Evolutionary conservation across 2,888 invertebrate species (phyloP).

Genomic region (Calliopum simillimum): DNA sequence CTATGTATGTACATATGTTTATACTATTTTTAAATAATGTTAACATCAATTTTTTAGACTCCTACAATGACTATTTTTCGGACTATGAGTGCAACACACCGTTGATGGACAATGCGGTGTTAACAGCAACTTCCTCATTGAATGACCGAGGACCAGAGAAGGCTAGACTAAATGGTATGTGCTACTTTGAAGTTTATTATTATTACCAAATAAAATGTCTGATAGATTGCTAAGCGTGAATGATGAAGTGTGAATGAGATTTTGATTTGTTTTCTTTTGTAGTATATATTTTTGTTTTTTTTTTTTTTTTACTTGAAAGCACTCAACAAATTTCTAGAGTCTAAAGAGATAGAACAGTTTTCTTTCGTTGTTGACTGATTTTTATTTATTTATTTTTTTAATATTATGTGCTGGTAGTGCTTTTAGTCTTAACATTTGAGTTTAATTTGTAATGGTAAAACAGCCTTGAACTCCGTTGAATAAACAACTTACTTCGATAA

Average conservation of each 20-base stretch:
- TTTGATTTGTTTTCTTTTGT: background rate
- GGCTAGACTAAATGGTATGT: slow-evolving; percentile 86
- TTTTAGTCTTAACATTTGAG: no score
- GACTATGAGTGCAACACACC: slow-evolving; percentile 86
- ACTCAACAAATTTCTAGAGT: no score
- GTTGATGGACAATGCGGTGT: slow-evolving; percentile 77
- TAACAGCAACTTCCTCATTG: slow-evolving; percentile 85
- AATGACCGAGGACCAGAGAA: slow-evolving; percentile 87
- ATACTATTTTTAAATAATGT: slow-evolving; percentile 25
- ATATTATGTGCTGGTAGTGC: no score
- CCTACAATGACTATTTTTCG: slow-evolving; percentile 63
- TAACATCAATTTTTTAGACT: slow-evolving; percentile 55
- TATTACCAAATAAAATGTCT: background rate
- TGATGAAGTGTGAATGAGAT: slow-evolving; percentile 33
- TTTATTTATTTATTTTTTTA: no score
- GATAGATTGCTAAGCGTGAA: slow-evolving; percentile 19
- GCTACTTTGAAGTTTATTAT: background rate
- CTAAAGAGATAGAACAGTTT: no score
- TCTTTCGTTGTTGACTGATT: no score
- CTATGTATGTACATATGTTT: slow-evolving; percentile 26
- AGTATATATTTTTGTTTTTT: background rate
- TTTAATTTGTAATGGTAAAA: background rate
- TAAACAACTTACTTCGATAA: background rate
- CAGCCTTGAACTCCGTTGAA: background rate
- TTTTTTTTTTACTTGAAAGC: background rate